phyloP scores from a whole-genome alignment of 2,113 vertebrate species.

The Carettochelys insculpta region DNA sequence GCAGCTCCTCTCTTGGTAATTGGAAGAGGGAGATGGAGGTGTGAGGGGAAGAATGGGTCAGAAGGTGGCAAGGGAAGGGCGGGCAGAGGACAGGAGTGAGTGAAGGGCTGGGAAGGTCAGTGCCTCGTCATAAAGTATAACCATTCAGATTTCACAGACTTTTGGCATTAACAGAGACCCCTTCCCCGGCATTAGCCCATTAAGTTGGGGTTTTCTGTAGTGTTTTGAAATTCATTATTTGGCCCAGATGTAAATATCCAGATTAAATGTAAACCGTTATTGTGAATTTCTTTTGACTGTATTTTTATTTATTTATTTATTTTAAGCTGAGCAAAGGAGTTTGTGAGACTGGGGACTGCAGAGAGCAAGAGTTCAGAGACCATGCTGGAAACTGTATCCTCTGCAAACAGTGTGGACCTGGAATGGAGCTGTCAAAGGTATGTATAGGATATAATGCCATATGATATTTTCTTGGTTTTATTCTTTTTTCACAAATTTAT shows the following conservation, averaged over 20 bases:
- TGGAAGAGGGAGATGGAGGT: too few relatives aligned
- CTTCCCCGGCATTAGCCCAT: too few relatives aligned
- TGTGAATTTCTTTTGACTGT: neutral
- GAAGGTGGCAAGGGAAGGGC: too few relatives aligned
- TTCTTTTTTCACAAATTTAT: neutral
- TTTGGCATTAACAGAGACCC: too few relatives aligned
- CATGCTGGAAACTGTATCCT: conserved; percentile 85
- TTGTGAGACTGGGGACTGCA: conserved; percentile 87
- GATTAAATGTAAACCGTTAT: neutral
- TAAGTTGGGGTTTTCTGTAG: too few relatives aligned
- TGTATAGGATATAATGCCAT: neutral
- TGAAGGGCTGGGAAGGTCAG: too few relatives aligned
- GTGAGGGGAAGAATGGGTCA: too few relatives aligned
- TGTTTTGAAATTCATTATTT: neutral
- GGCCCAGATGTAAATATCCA: neutral
- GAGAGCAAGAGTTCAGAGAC: conserved; percentile 93
- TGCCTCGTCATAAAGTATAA: too few relatives aligned
- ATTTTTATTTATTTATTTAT: neutral
- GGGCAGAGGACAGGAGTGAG: too few relatives aligned
- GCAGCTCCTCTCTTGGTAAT: too few relatives aligned
- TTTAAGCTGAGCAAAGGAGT: conserved; percentile 74
- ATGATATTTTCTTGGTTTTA: neutral
- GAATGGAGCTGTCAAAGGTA: conserved; percentile 97
- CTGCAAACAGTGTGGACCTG: conserved; percentile 94
- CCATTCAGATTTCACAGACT: too few relatives aligned